These are phyloP conservation scores for Ictidomys tridecemlineatus DNA, from an alignment of 2,113 vertebrate genomes.

Conservation along the genomic window DNA sequence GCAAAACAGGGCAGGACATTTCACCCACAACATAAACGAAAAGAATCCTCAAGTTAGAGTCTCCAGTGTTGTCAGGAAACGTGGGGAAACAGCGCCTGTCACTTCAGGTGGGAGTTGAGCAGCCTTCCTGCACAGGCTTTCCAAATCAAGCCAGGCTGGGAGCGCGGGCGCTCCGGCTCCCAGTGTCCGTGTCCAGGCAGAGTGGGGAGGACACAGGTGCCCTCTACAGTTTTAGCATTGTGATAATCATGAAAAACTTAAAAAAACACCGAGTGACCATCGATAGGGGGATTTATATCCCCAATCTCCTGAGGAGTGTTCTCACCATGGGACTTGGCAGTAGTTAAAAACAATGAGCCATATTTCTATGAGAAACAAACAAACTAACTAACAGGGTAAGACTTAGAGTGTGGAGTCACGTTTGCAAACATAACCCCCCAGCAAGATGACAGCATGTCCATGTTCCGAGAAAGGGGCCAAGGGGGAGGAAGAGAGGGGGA, in stretches of 20 bases:
- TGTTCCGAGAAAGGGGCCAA: neutral
- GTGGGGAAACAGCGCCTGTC: fast-evolving
- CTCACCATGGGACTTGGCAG: neutral
- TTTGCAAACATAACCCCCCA: neutral
- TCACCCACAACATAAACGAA: neutral
- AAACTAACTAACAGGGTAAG: too few relatives aligned
- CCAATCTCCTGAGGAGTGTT: neutral
- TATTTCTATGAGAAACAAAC: neutral
- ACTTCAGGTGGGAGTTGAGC: fast-evolving
- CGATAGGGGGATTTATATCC: too few relatives aligned
- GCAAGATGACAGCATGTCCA: neutral
- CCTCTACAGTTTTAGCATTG: fast-evolving
- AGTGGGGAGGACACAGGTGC: neutral
- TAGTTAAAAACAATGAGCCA: neutral
- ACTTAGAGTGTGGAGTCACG: neutral
- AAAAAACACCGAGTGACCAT: fast-evolving
- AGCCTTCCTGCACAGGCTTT: fast-evolving
- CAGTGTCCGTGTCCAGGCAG: fast-evolving
- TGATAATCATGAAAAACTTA: neutral
- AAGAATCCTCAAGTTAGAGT: neutral
- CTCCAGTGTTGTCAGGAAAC: neutral
- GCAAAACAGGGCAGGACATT: neutral
- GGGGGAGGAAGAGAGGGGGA: neutral
- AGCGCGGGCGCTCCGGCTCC: fast-evolving
- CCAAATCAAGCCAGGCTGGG: fast-evolving